Evolutionary conservation across 1,140 invertebrate species (phyloP).

Genomic region (Monochamus saltuarius): DNA sequence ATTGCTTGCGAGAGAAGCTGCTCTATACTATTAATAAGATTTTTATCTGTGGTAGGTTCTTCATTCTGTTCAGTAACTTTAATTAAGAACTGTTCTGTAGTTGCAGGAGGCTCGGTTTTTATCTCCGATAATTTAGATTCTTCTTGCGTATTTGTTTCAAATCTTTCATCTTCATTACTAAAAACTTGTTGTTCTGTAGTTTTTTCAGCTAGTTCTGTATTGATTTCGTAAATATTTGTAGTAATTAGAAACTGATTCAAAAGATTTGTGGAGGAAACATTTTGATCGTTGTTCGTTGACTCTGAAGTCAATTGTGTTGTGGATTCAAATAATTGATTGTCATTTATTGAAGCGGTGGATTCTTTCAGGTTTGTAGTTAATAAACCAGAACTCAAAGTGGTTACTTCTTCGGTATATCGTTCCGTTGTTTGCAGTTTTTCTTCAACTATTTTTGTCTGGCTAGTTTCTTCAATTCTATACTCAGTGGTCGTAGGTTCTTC

Average conservation of each 20-base stretch:
- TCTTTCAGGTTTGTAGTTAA: background rate
- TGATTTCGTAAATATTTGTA: conserved; percentile 46
- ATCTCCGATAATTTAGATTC: background rate
- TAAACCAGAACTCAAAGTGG: too few relatives aligned
- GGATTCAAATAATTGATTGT: background rate
- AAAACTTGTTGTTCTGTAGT: conserved; percentile 3
- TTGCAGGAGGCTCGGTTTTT: conserved; percentile 14
- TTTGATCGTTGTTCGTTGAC: conserved; percentile 17
- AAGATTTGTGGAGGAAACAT: conserved; percentile 26
- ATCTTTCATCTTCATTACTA: conserved; percentile 1
- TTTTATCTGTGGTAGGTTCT: conserved; percentile 18
- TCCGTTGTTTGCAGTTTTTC: too few relatives aligned
- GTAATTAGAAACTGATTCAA: conserved; percentile 39
- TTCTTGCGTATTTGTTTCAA: conserved; percentile 11
- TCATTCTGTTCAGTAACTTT: conserved; percentile 6
- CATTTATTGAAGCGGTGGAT: background rate
- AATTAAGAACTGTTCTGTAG: conserved; percentile 22
- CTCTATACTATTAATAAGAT: conserved; percentile 37
- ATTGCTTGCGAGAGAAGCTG: conserved; percentile 45
- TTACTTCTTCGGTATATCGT: background rate
- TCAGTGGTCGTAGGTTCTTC: background rate
- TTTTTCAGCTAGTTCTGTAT: conserved; percentile 33
- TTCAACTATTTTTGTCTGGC: background rate
- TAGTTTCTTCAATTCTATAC: background rate
- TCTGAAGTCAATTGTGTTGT: background rate